Base-by-base conservation (phyloP, 1,140 invertebrate species). In the Bombus pyrosoma region DNA sequence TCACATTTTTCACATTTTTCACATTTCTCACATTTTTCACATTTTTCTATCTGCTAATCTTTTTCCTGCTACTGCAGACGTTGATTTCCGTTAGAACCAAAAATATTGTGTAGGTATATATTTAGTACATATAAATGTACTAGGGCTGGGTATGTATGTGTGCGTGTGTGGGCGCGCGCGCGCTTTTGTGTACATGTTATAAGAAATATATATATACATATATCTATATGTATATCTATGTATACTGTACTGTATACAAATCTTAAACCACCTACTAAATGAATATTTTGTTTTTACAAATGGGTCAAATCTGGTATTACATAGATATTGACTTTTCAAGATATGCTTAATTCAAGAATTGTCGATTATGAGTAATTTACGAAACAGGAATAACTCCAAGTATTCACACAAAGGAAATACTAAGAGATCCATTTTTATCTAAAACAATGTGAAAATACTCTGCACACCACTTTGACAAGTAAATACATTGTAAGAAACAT, bases 151-250 rank as follows among this genome's bases (percentile, higher is more conserved):
- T 22, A 18, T 22, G 47, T 22, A 18, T 47, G 43, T 47, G 43
- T 47, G 43, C 4, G 43, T 22, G 18, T 2, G 15, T 0, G 43
- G 0, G 43, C 0, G 43, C 0, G 18, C 0, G 47, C 18, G 47
- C 47, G 18, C 12, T 3, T 10, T 2, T 69, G 25, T 64, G 15
- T 32, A n/a, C n/a, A 64, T 64, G 13, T 22, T 64, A 15, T 64
- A 64, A 18, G 13, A 32, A 18, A 32, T 75, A 47, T 69, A 47
- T 69, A 10, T 53, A 3, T 80, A 32, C 13, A 66, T 25, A 34
- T 10, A 37, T n/a, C 3, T 53, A 41, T 37, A n/a, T 22, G n/a
- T 57, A 34, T 39, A 39, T 39, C 9, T 72, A n/a, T 6, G 28
- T 72, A 72, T 47, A 4, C 25, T 32, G 5, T 15, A 18, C 28